Base-by-base conservation (phyloP, 2,888 invertebrate genomes). In the Trilocha varians region DNA sequence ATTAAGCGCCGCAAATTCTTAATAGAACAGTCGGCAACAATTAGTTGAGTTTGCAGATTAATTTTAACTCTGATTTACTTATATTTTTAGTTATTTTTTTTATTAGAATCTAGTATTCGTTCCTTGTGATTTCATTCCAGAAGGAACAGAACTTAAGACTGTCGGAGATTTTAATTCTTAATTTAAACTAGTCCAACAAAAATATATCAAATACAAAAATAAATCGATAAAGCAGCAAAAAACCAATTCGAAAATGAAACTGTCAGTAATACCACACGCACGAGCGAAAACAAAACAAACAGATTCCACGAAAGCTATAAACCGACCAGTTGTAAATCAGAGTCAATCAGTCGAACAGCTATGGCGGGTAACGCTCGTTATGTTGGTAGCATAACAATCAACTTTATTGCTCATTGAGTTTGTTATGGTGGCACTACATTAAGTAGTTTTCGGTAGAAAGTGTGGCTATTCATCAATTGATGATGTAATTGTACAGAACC, bases 241-340 rank as follows among this genome's bases (percentile, higher is more conserved):
- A 4, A n/a, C n/a, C 5, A 25, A 25, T 25, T 25, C 6, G 11
- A 6, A 2, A 25, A 25, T 25, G 25, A 25, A 25, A 25, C 25
- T n/a, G 25, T 11, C 47, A 40, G 47, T 54, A 50, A 48, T 60
- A 45, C 62, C 60, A 57, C 60, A 59, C 62, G 51, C 57, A 54
- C 39, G 41, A 50, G 45, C 42, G 57, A 25, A 25, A 61, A 61
- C 50, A 61, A 60, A 58, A 36, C 39, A 61, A 61, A 39, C 34
- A 40, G 16, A 51, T 56, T 56, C 55, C 47, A 45, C 59, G 57
- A 61, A 63, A 56, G 64, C 66, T 65, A 70, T 73, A 70, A 78
- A 67, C 66, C 65, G 62, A 46, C 61, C 50, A 47, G 68, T 71
- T 74, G 70, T 78, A 78, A 79, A 78, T 79, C 74, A 74, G 65